Base-by-base conservation (phyloP, 1,140 invertebrate species). In the Diorhabda carinulata region DNA sequence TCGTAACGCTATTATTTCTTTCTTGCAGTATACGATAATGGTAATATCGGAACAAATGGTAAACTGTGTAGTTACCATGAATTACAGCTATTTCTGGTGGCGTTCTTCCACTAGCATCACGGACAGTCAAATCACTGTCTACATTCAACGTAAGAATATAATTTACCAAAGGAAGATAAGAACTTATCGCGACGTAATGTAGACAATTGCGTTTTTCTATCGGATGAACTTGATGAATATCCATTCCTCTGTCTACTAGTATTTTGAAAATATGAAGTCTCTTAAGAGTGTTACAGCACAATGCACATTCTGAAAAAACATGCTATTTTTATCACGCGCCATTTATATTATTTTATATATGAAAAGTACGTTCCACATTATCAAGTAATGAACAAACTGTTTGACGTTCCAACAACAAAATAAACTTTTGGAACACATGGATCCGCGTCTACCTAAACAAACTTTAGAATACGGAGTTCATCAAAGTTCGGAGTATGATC, bases 131-230 rank as follows among this genome's bases (percentile, higher is more conserved):
- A 41, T 61, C 42, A 3, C 8, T 4, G 8, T 61, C 10, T 4
- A 40, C 25, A 41, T 43, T n/a, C 6, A 52, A 43, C 2, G 47
- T 56, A 3, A 65, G 10, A 4, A 65, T 40, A 57, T 42, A 43
- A 41, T 3, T 56, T 10, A 43, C 64, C 0, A 57, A 42, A 41
- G 64, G 64, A 4, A 56, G n/a, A 3, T 65, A 65, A 7, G 43
- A 10, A 40, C 43, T 65, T 6, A 65, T 65, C 0, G 64, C 64
- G 3, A 57, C 56, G 56, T 57, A 65, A 57, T 57, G 52, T 5
- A 65, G 64, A 45, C 64, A 65, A n/a, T 65, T 65, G 8, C 52
- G 44, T 4, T n/a, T 9, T 43, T 56, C 47, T 7, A 65, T 25
- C 1, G 64, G 64, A 57, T 65, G 64, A 10, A 57, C 1, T 40